phyloP scores from a whole-genome alignment of 2,888 invertebrate genomes.

The Chymomyza caudatula region DNA sequence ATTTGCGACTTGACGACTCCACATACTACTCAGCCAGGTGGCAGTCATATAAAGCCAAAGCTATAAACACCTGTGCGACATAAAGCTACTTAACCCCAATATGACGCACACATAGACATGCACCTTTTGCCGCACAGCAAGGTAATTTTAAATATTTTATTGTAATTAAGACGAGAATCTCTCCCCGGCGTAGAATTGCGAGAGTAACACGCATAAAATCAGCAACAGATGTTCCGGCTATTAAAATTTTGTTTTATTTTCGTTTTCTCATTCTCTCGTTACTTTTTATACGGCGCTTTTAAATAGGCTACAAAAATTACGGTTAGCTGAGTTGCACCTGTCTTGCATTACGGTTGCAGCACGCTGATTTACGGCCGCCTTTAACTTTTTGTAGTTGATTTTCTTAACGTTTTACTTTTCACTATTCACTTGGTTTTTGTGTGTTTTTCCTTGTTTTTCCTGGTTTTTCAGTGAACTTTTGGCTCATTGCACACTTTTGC shows the following conservation, averaged over 20 bases:
- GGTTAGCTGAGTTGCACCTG: slow-evolving; percentile 15
- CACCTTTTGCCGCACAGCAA: not conserved
- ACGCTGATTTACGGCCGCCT: slow-evolving; percentile 52
- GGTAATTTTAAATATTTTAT: slow-evolving; percentile 61
- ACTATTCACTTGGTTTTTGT: not conserved
- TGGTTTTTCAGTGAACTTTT: slow-evolving; percentile 55
- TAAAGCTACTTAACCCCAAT: slow-evolving; percentile 6
- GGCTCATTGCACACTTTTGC: slow-evolving; percentile 53
- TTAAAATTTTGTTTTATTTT: not conserved
- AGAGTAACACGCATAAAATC: not conserved
- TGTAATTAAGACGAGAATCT: slow-evolving; percentile 63
- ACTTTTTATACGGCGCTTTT: not conserved
- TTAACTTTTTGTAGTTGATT: slow-evolving; percentile 14
- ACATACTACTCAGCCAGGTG: slow-evolving; percentile 12
- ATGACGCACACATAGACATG: not conserved
- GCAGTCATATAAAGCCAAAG: slow-evolving; percentile 39
- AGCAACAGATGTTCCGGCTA: not conserved
- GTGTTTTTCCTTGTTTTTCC: not conserved
- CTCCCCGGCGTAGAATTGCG: slow-evolving; percentile 45
- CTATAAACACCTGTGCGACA: slow-evolving; percentile 44
- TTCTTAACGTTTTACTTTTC: not conserved
- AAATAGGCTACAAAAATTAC: slow-evolving; percentile 19
- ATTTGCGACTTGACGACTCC: not conserved
- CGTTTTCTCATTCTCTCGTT: not conserved
- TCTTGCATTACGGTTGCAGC: slow-evolving; percentile 23